A percentile compares a stretch with the other conserved stretches of the same genome.
These are phyloP conservation scores for Digitonthophagus gazella DNA, from an alignment of 2,888 invertebrate genomes.

Conservation along the genomic window DNA sequence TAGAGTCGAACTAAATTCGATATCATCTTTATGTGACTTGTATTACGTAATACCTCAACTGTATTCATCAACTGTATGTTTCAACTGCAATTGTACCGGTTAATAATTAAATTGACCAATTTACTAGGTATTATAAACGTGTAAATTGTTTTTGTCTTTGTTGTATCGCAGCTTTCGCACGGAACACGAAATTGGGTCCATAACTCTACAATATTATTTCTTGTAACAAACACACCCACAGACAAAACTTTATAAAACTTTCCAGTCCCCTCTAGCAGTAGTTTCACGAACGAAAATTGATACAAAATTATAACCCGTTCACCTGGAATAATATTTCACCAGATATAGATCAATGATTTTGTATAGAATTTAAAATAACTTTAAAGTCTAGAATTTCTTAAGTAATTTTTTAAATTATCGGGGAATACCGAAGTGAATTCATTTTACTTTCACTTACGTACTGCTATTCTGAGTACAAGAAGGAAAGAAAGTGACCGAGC, in stretches of 20 bases:
- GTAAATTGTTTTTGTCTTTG: background rate
- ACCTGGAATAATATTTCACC: too few species aligned
- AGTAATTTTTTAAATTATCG: too few species aligned
- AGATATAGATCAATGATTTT: too few species aligned
- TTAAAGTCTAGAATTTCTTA: too few species aligned
- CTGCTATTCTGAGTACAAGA: background rate
- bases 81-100: background rate
- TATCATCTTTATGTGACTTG: background rate
- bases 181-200: background rate
- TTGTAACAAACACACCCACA: too few species aligned
- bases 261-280: too few species aligned
- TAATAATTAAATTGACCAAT: background rate
- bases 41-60: background rate
- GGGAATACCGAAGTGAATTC: background rate
- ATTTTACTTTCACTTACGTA: background rate
- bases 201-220: too few species aligned
- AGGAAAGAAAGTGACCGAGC: background rate
- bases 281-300: too few species aligned
- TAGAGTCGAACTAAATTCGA: background rate
- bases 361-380: too few species aligned
- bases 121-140: background rate
- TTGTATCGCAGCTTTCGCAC: background rate
- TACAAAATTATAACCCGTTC: too few species aligned
- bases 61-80: too few species aligned
- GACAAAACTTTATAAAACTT: too few species aligned